A percentile compares a stretch with the other conserved stretches of the same genome.
phyloP scores from a whole-genome alignment of 2,888 invertebrate species.

The Baronia brevicornis region DNA sequence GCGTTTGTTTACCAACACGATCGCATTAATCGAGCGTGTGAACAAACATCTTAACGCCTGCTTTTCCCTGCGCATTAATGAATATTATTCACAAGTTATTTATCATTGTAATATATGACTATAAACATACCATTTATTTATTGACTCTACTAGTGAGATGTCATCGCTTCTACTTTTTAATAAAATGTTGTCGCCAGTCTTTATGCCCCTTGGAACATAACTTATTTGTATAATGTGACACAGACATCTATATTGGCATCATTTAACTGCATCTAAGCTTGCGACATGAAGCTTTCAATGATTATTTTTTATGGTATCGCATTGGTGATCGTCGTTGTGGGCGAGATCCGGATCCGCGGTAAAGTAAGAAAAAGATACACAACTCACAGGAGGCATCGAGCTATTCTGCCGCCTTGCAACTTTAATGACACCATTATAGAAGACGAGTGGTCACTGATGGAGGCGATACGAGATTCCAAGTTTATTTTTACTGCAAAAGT shows the following conservation, averaged over 20 bases:
- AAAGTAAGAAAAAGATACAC: slow-evolving; percentile 66
- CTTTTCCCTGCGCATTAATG: slow-evolving; percentile 22
- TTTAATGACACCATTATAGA: slow-evolving; percentile 71
- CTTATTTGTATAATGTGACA: slow-evolving; percentile 69
- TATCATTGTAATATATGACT: slow-evolving; percentile 32
- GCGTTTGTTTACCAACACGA: slow-evolving; percentile 59
- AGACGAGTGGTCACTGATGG: slow-evolving; percentile 69
- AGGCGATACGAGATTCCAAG: slow-evolving; percentile 66
- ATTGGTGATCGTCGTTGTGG: slow-evolving; percentile 52
- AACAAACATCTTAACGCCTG: slow-evolving; percentile 20
- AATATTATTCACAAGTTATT: slow-evolving; percentile 30
- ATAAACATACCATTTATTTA: slow-evolving; percentile 44
- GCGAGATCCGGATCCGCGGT: slow-evolving; percentile 64
- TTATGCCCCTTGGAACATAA: slow-evolving; percentile 53
- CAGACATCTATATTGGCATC: slow-evolving; percentile 53
- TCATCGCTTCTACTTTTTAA: slow-evolving; percentile 54
- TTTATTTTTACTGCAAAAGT: slow-evolving; percentile 73
- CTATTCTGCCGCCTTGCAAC: slow-evolving; percentile 57
- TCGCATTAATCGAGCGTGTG: slow-evolving; percentile 34
- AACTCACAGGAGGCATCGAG: slow-evolving; percentile 55
- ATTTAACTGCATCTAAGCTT: slow-evolving; percentile 49
- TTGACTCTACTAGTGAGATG: slow-evolving; percentile 61
- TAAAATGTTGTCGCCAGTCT: slow-evolving; percentile 50
- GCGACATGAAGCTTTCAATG: slow-evolving; percentile 56
- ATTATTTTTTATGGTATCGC: slow-evolving; percentile 65